phyloP scores from a whole-genome alignment of 2,888 invertebrate genomes.

The Heliconius ismenius region DNA sequence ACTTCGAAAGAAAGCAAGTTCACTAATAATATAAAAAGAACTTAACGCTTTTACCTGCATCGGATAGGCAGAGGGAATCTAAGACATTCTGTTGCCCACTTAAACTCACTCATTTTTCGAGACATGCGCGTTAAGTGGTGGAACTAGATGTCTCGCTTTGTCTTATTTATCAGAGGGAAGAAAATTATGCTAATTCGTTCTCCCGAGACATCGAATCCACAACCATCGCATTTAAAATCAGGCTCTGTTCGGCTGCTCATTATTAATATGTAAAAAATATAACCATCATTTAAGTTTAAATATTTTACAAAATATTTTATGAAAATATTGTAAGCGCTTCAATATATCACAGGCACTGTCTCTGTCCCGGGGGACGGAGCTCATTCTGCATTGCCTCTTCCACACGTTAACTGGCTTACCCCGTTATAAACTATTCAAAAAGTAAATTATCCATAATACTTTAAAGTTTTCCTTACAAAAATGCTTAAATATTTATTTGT shows the following conservation, averaged over 20 bases:
- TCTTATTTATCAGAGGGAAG: too few species aligned
- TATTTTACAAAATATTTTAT: conserved; percentile 2
- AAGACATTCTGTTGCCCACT: too few species aligned
- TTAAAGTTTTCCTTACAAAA: background rate
- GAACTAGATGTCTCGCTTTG: too few species aligned
- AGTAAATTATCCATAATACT: background rate
- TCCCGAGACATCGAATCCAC: too few species aligned
- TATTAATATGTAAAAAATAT: background rate
- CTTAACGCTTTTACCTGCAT: too few species aligned
- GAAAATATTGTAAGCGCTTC: background rate
- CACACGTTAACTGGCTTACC: conserved; percentile 7
- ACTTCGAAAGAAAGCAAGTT: too few species aligned
- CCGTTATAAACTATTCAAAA: background rate
- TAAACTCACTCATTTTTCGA: too few species aligned
- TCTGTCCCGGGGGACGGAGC: conserved; percentile 11
- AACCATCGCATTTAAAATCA: background rate
- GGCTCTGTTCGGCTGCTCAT: background rate
- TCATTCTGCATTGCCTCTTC: conserved; percentile 22
- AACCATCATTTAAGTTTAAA: background rate
- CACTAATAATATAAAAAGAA: too few species aligned
- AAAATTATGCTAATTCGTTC: background rate
- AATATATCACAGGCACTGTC: conserved; percentile 28
- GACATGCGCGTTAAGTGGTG: background rate
- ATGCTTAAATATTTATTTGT: background rate
- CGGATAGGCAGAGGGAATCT: too few species aligned